A percentile compares a stretch with the other conserved stretches of the same genome.
These are phyloP conservation scores for Myiozetetes cayanensis DNA, from an alignment of 2,113 vertebrate genomes.

Conservation along the genomic window DNA sequence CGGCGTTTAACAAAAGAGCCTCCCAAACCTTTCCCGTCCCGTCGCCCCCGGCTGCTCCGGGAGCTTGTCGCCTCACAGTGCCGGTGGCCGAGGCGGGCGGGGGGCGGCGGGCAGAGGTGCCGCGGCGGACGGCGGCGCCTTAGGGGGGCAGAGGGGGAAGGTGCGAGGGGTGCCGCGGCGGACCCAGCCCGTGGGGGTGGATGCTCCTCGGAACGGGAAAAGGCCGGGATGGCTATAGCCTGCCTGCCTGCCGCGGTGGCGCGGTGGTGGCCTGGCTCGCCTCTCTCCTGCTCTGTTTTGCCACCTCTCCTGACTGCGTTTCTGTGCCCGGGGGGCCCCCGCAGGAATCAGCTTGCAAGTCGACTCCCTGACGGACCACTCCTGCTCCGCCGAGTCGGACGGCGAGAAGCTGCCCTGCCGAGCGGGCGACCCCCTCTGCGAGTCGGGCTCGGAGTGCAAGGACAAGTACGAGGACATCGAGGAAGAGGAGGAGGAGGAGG, in stretches of 20 bases:
- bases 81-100: neutral
- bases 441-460: slow-evolving; percentile 80
- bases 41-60: neutral
- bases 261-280: neutral
- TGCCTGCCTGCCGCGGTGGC: neutral
- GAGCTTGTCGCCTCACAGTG: neutral
- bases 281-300: neutral
- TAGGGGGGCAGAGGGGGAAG: neutral
- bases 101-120: neutral
- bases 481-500: slow-evolving; percentile 69
- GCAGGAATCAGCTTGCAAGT: slow-evolving; percentile 95
- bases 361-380: slow-evolving; percentile 95
- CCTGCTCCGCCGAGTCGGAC: slow-evolving; percentile 93
- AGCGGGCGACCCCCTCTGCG: slow-evolving; percentile 79
- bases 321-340: slow-evolving; percentile 9
- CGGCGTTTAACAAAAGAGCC: neutral
- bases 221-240: neutral
- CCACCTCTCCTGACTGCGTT: neutral
- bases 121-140: too few species aligned
- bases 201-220: neutral
- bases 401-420: slow-evolving; percentile 86
- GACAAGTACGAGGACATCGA: slow-evolving; percentile 83
- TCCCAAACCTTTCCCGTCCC: neutral
- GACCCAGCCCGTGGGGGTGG: neutral
- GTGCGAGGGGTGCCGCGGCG: neutral